phyloP scores from a whole-genome alignment of 1,140 invertebrate species.

The Phymastichus coffea region DNA sequence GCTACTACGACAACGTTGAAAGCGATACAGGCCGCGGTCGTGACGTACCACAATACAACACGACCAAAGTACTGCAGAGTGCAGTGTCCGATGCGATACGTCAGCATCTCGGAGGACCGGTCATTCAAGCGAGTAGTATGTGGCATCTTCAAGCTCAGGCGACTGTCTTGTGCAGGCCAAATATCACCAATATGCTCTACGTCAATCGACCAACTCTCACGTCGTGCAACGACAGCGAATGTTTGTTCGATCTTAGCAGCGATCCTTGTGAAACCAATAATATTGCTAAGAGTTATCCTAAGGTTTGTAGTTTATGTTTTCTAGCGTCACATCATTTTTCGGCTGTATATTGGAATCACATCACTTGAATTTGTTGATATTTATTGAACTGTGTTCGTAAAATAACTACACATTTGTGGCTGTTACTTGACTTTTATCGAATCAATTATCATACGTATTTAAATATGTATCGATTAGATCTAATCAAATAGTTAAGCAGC shows the following conservation, averaged over 20 bases:
- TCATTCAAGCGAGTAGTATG: slow-evolving; percentile 50
- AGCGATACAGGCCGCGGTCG: slow-evolving; percentile 40
- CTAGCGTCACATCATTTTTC: no score
- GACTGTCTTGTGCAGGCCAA: slow-evolving; percentile 43
- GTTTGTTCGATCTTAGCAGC: slow-evolving; percentile 64
- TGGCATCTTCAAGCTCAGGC: slow-evolving; percentile 46
- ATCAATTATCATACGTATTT: no score
- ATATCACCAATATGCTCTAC: slow-evolving; percentile 32
- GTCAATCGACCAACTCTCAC: slow-evolving; percentile 34
- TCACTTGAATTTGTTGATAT: slow-evolving; percentile 3
- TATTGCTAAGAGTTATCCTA: slow-evolving; percentile 52
- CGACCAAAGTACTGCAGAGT: slow-evolving; percentile 40
- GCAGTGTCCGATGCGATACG: slow-evolving; percentile 45
- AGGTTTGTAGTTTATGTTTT: slow-evolving; percentile 38
- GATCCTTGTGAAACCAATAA: slow-evolving; percentile 72
- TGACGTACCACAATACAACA: slow-evolving; percentile 41
- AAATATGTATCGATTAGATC: no score
- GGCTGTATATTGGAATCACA: no score
- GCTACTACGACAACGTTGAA: slow-evolving; percentile 46
- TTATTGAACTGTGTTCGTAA: no score
- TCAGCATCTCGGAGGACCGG: slow-evolving; percentile 47
- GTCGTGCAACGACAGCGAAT: slow-evolving; percentile 57
- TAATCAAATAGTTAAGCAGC: no score
- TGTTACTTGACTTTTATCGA: no score
- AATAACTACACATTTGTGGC: no score